phyloP scores from a whole-genome alignment of 2,888 invertebrate species.

The Lasioglossum malachurum region DNA sequence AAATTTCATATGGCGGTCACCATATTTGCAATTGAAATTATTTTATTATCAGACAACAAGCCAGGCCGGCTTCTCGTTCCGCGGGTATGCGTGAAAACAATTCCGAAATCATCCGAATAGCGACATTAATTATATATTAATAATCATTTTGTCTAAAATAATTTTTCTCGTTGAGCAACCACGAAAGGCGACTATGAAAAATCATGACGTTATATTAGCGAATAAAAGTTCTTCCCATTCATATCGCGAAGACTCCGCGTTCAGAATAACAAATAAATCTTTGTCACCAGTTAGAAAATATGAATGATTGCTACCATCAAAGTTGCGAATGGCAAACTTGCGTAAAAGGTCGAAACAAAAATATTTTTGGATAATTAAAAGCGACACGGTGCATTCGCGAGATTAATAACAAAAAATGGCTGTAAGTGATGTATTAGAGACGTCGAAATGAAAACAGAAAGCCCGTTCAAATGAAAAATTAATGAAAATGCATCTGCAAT shows the following conservation, averaged over 20 bases:
- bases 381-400: background rate
- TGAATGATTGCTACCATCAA: background rate
- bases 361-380: background rate
- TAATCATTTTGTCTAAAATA: no score
- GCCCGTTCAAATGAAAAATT: background rate
- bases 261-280: background rate
- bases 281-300: background rate
- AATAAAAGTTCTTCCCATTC: no score
- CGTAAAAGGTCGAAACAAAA: background rate
- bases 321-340: background rate
- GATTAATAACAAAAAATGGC: background rate
- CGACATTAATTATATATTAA: background rate
- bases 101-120: background rate
- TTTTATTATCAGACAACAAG: constrained; percentile 23
- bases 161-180: no score
- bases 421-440: background rate
- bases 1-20: constrained; percentile 33
- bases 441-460: background rate
- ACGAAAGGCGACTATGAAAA: no score
- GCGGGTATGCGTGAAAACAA: background rate
- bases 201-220: no score
- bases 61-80: no score
- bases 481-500: constrained; percentile 10
- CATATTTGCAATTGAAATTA: constrained; percentile 42
- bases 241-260: background rate